Conservation (phyloP, 2,113 vertebrate species). For the Cephalopholis sonnerati region DNA sequence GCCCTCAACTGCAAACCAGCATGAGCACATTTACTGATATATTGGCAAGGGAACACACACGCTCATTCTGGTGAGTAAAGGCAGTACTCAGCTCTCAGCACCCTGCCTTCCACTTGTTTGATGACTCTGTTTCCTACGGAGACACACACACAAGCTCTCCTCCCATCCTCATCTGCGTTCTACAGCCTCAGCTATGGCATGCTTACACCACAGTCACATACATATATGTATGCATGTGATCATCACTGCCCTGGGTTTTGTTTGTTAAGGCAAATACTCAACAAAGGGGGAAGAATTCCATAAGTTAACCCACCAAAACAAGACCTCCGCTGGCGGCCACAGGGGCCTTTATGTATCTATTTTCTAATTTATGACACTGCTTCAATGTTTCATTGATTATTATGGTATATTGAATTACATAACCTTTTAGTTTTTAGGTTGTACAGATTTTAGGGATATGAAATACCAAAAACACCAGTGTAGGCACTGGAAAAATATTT, state of each 20-base stretch:
- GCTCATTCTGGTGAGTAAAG: conserved; percentile 37
- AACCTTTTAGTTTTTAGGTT: no score
- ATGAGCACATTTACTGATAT: conserved; percentile 46
- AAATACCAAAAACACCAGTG: no score
- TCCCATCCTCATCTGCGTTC: conserved; percentile 29
- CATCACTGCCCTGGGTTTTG: background rate
- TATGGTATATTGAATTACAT: no score
- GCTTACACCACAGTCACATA: background rate
- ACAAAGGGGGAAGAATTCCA: background rate
- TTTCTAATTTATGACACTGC: no score
- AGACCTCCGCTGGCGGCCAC: no score
- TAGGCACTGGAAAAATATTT: no score
- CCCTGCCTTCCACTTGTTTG: conserved; percentile 51
- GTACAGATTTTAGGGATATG: no score
- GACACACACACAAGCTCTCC: conserved; percentile 29
- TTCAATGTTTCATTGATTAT: no score
- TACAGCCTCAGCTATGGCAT: background rate
- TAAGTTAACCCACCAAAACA: no score
- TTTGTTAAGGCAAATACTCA: background rate
- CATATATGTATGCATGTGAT: background rate
- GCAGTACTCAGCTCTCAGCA: conserved; percentile 66
- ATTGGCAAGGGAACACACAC: conserved; percentile 34
- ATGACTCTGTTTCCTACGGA: conserved; percentile 62
- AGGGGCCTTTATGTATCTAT: no score
- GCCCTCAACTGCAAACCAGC: conserved; percentile 60